Evolutionary conservation across 2,113 vertebrate genomes (phyloP).

Genomic region (Nycticryphes semicollaris): DNA sequence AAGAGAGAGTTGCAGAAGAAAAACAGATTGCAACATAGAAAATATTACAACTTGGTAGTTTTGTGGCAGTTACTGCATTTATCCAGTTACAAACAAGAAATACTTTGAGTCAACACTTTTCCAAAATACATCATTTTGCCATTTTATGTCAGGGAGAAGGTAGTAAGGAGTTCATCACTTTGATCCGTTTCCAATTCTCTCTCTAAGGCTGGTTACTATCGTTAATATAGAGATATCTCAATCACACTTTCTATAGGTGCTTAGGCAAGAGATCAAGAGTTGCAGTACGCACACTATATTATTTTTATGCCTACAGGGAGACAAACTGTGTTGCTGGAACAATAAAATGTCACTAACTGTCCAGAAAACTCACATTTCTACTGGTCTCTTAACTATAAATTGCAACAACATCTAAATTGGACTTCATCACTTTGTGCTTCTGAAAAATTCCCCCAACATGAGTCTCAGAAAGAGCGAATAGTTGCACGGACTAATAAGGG

Average conservation of each 20-base stretch:
- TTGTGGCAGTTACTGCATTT: background rate
- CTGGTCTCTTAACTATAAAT: background rate
- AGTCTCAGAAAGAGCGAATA: background rate
- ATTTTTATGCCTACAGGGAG: background rate
- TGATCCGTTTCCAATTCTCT: background rate
- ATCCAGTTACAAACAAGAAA: background rate
- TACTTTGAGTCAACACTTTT: background rate
- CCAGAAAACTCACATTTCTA: background rate
- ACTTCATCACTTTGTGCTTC: background rate
- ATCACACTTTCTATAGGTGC: background rate
- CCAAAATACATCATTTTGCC: background rate
- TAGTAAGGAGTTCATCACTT: background rate
- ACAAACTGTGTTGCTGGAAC: background rate
- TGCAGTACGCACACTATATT: background rate
- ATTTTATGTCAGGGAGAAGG: background rate
- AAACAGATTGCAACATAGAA: background rate
- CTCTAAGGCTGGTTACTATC: background rate
- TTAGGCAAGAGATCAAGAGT: background rate
- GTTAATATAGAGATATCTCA: background rate
- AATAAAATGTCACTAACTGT: background rate
- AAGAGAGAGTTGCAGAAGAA: background rate
- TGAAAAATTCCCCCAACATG: background rate
- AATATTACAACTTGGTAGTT: background rate
- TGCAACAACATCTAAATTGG: background rate
- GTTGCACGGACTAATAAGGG: background rate